Conservation (phyloP, 2,888 invertebrate species). For the Spodoptera littoralis region DNA sequence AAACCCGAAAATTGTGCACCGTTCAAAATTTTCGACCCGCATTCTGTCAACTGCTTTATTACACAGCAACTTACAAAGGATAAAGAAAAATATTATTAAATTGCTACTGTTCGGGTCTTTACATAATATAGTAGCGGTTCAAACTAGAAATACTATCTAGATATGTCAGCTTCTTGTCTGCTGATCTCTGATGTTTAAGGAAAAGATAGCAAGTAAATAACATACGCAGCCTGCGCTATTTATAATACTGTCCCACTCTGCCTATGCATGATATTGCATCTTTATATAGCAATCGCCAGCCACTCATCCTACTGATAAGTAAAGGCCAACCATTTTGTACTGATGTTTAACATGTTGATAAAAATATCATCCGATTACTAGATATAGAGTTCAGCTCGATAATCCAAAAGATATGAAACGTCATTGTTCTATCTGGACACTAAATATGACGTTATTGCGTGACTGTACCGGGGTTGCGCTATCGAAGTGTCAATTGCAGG, state of each 20-base stretch:
- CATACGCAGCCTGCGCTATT: constrained; percentile 8
- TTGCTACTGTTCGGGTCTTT: constrained; percentile 4
- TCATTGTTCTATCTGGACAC: constrained; percentile 51
- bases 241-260: constrained; percentile 7
- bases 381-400: constrained; percentile 38
- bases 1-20: constrained; percentile 87
- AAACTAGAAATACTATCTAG: not conserved
- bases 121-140: constrained; percentile 3
- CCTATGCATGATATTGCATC: constrained; percentile 11
- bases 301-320: constrained; percentile 46
- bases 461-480: constrained; percentile 71
- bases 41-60: constrained; percentile 81
- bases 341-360: constrained; percentile 41
- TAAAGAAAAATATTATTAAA: constrained; percentile 45
- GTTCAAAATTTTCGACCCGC: constrained; percentile 85
- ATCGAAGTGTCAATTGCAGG: constrained; percentile 86
- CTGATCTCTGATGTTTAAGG: constrained; percentile 16
- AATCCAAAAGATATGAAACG: constrained; percentile 39
- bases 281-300: constrained; percentile 31
- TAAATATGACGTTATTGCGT: constrained; percentile 58
- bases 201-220: constrained; percentile 20
- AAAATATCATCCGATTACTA: constrained; percentile 42
- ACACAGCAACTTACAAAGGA: constrained; percentile 60
- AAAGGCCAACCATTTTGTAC: constrained; percentile 24
- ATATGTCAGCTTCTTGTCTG: not conserved